Percentiles rank a stretch among this genome's conserved stretches.
phyloP scores from a whole-genome alignment of 2,797 vertebrate species.

The Capromys pilorides region DNA sequence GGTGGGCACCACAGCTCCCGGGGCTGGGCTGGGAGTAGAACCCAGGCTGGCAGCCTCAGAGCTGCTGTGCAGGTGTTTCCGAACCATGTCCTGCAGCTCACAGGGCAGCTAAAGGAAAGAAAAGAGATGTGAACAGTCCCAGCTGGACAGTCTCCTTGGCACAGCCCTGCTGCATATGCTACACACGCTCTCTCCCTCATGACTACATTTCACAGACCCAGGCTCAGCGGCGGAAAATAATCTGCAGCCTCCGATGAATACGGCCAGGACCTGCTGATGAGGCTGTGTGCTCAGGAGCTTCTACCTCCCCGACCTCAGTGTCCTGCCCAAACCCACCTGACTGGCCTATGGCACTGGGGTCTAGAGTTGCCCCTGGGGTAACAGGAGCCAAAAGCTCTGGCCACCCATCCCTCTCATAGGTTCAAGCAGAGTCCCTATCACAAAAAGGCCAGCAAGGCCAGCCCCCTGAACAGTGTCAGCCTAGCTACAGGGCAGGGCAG shows the following conservation, averaged over 20 bases:
- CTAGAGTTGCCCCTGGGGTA: background rate
- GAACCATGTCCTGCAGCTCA: slow-evolving; percentile 98
- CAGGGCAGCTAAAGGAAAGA: slow-evolving; percentile 90
- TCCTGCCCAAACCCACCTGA: background rate
- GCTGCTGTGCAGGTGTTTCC: slow-evolving; percentile 93
- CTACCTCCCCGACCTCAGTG: background rate
- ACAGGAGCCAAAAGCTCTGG: background rate
- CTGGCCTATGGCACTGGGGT: background rate
- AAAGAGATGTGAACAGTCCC: slow-evolving; percentile 30
- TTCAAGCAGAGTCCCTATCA: background rate
- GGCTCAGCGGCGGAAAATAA: background rate
- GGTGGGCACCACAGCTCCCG: slow-evolving; percentile 94
- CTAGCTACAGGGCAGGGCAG: background rate
- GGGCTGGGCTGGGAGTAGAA: slow-evolving; percentile 88
- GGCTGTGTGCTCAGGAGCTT: background rate
- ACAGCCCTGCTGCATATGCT: background rate
- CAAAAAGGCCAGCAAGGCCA: background rate
- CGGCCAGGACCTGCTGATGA: background rate
- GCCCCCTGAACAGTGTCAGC: background rate
- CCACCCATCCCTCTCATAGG: background rate
- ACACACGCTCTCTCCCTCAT: background rate
- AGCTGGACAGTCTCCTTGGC: background rate
- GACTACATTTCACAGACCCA: background rate
- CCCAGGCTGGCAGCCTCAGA: slow-evolving; percentile 86
- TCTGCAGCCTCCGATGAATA: background rate